Conservation (phyloP, 2,888 invertebrate species). For the Melitaea athalia region DNA sequence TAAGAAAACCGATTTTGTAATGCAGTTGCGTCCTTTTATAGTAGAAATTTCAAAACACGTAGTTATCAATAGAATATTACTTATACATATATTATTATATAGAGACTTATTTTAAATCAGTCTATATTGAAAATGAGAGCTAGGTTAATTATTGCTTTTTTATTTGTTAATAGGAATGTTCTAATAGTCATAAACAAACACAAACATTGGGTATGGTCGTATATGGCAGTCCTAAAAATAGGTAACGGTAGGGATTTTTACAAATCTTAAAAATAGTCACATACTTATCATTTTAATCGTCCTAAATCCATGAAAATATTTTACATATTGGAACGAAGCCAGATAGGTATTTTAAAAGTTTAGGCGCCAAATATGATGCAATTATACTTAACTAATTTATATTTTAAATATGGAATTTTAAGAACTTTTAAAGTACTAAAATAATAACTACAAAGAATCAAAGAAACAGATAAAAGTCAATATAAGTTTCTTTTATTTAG, state of each 20-base stretch:
- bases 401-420: no score
- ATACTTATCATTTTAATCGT: conserved; percentile 29
- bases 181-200: no score
- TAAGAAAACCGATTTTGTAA: not conserved
- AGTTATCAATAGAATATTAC: conserved; percentile 2
- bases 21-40: not conserved
- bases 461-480: not conserved
- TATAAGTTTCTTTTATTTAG: conserved; percentile 4
- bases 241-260: not conserved
- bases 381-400: not conserved
- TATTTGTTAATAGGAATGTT: no score
- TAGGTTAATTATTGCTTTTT: no score
- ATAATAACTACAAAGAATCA: not conserved
- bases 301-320: conserved; percentile 49
- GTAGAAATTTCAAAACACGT: not conserved
- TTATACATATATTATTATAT: not conserved
- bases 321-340: conserved; percentile 51
- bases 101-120: no score
- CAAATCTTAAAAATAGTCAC: conserved; percentile 15
- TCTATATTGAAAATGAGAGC: no score
- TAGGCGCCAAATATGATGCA: conserved; percentile 47
- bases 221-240: no score
- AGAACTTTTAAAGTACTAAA: not conserved
- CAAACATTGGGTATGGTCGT: no score
- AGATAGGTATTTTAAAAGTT: conserved; percentile 46